Base-by-base conservation (phyloP, 1,140 invertebrate species). In the Planococcus citri region DNA sequence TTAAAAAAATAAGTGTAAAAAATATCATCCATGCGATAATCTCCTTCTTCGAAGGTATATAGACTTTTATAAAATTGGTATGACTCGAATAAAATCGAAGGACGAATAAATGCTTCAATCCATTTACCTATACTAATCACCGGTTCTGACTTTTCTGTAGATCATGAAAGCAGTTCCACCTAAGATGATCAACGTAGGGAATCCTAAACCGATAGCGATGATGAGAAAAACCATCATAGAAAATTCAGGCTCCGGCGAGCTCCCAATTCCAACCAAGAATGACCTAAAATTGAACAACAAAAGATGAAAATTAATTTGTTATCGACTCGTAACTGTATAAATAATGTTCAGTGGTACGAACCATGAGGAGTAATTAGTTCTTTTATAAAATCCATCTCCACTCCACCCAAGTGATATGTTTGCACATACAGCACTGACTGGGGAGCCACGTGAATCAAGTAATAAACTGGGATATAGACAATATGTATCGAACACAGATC, bases 221-320 rank as follows among this genome's bases (percentile, higher is more conserved):
- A 87, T 80, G 69, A 83, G 74, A 25, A 87, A 82, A 1, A 87
- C 83, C 71, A 86, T 79, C 37, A 81, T 74, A 0, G 86, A 88
- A 72, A 87, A 83, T 14, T 76, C 73, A 72, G 87, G 86, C 0
- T 76, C 73, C 1, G 84, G 83, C 12, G 85, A 82, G 1, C 74
- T 73, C 12, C 86, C 86, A 74, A 85, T 85, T 0, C 85, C 86
- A 64, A 82, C 74, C 6, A 83, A 79, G 72, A 83, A 83, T 21
- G 85, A 83, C 86, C 85, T 87, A 75, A 24, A 78, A 78, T 37
- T 71, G 72, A 72, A 57, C n/a, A n/a, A n/a, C n/a, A n/a, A n/a
- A n/a, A n/a, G n/a, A n/a, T n/a, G 24, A 27, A 10, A 71, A 69
- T 25, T 22, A 22, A 27, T 27, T 14, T n/a, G 12, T 20, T 37